Conservation (phyloP, 2,113 vertebrate genomes). For the Balaeniceps rex region DNA sequence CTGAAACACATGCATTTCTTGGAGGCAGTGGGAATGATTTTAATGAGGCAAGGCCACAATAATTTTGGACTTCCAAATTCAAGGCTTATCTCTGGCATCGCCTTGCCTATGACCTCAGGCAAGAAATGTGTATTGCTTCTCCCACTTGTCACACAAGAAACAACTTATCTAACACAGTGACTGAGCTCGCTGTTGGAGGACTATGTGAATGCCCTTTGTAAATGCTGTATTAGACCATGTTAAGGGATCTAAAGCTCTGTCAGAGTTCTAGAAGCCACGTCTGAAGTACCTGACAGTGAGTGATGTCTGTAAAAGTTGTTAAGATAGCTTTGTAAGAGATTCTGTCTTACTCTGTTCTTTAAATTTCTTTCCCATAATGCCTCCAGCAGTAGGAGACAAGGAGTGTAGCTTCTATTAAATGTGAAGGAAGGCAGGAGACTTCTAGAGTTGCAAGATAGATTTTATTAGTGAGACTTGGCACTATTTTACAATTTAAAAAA, state of each 20-base stretch:
- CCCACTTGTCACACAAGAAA: not conserved
- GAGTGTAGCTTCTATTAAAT: not conserved
- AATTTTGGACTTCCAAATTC: not conserved
- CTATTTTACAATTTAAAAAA: constrained; percentile 37
- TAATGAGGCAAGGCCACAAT: not conserved
- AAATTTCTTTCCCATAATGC: not conserved
- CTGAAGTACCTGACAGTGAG: not conserved
- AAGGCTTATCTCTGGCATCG: not conserved
- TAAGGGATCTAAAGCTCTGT: not conserved
- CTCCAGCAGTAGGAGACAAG: not conserved
- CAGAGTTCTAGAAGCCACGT: not conserved
- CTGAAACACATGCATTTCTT: not conserved
- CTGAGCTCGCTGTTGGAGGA: not conserved
- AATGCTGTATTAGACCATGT: not conserved
- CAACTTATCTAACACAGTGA: not conserved
- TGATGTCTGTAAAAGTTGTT: not conserved
- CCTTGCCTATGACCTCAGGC: not conserved
- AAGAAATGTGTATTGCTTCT: not conserved
- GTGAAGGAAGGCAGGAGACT: not conserved
- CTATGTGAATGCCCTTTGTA: not conserved
- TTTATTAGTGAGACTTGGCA: constrained; percentile 47
- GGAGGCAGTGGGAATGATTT: not conserved
- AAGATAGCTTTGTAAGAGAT: not conserved
- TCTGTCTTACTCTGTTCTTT: not conserved
- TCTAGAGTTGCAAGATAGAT: constrained; percentile 22